Base-by-base conservation (phyloP, 2,888 invertebrate genomes). In the Nineta flava region DNA sequence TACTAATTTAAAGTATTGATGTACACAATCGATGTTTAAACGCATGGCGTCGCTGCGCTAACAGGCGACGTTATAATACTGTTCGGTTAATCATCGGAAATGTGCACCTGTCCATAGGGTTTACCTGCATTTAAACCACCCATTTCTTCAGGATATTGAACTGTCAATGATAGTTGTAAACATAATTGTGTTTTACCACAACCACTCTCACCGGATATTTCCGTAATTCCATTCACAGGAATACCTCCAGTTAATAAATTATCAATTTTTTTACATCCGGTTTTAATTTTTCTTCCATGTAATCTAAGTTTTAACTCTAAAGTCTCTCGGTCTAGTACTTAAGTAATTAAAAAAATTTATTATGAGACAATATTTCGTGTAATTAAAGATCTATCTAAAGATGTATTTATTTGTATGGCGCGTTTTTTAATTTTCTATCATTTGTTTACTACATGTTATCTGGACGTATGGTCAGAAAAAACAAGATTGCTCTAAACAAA, bases 121-220 rank as follows among this genome's bases (percentile, higher is more conserved):
- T 53, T 56, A 69, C 75, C 72, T 61, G 68, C 71, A 48, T 62
- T 64, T 38, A 78, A 62, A 21, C 80, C 81, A 31, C 77, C 76
- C 46, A 62, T 63, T 56, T 59, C 56, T 42, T 48, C 43, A 2
- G 76, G 71, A 53, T 75, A 64, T 65, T 85, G 85, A 52, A 76
- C 77, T 51, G 74, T 74, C 16, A 84, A 65, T 34, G 80, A 73
- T 26, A 84, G 63, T 65, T 87, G 86, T 47, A 90, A 67, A 55
- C 79, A 82, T 42, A 88, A 61, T 63, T 90, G 90, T 1, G 87
- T 87, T 70, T 90, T 90, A 6, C 88, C 88, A 57, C 76, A 73
- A 13, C 84, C 83, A 68, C 85, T 84, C 64, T 81, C 79, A n/a
- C 88, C 90, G 62, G 75, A 79, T 56, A 91, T 69, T 71, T 90